Base-by-base conservation (phyloP, 1,140 invertebrate genomes). In the Campoletis sonorensis region DNA sequence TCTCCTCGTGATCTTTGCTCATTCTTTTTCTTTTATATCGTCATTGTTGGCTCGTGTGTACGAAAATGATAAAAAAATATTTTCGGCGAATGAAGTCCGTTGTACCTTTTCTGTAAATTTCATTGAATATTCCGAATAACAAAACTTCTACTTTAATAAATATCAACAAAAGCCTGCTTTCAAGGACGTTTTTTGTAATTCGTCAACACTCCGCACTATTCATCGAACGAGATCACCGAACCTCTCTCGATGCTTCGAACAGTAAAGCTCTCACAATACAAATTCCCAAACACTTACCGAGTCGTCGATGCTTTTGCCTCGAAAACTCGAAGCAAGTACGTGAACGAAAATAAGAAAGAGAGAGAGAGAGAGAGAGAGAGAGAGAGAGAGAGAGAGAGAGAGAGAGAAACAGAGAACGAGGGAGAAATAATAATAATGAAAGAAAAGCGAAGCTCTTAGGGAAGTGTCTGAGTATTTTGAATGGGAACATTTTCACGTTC, bases 1-100 rank as follows among this genome's bases (percentile, higher is more conserved):
- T 84, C 82, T 88, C 86, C 85, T 86, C 86, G 87, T 88, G 82
- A 45, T 4, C 8, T 45, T 13, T 11, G 40, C 8, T 45, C 40
- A 10, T 45, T 45, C 1, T 4, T 45, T 45, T 45, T 45, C 13
- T 45, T 45, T 45, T 45, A 10, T 10, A 45, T 45, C 61, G 1
- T 67, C 21, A 27, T n/a, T 10, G 23, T 26, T 23, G 13, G 61
- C n/a, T 15, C n/a, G 61, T 30, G 61, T 30, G 15, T 4, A 67
- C 4, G 61, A 27, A 27, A 67, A 45, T 45, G 5, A 16, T 4
- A 67, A 23, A 23, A 15, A 23, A 27, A 67, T 4, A 67, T 7
- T 7, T 2, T 1, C 4, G 10, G 23, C 13, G 61, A 13, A 67
- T 7, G n/a, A n/a, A n/a, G n/a, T n/a, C n/a, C n/a, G n/a, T n/a